Conservation (phyloP, 23 tunicate species). For the Styela clava region DNA sequence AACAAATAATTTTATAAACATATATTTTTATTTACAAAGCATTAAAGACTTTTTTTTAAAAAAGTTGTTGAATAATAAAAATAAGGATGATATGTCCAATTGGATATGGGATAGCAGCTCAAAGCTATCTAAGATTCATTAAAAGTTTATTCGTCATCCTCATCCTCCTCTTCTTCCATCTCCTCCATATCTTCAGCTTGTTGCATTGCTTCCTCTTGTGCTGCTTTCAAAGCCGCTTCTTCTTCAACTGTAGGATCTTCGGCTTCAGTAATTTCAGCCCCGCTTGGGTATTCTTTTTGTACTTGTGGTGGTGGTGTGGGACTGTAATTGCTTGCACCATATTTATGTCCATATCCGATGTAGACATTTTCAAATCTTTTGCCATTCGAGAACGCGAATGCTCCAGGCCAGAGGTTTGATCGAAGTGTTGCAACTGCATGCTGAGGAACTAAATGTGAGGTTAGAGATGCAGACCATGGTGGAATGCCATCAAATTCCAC, state of each 20-base stretch:
- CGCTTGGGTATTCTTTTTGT: conserved; percentile 89
- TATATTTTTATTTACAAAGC: background rate
- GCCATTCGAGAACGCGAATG: conserved; percentile 85
- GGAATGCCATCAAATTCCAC: conserved; percentile 87
- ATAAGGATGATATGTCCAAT: background rate
- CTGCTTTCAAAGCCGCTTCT: conserved; percentile 95
- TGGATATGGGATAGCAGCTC: conserved; percentile 1
- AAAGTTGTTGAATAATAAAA: background rate
- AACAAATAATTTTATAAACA: too few species aligned
- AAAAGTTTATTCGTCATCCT: conserved; percentile 41
- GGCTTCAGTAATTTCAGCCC: conserved; percentile 96
- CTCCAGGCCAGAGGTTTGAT: conserved; percentile 99
- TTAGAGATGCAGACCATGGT: conserved; percentile 82
- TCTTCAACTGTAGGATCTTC: conserved; percentile 99
- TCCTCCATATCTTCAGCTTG: conserved; percentile 87
- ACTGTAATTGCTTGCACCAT: conserved; percentile 90
- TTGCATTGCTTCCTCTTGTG: conserved; percentile 95
- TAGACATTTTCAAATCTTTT: conserved; percentile 93
- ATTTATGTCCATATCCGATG: conserved; percentile 96
- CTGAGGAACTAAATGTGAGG: conserved; percentile 86
- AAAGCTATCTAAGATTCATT: background rate
- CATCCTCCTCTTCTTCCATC: conserved; percentile 96
- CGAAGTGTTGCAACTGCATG: conserved; percentile 85
- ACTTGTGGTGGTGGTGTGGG: conserved; percentile 91
- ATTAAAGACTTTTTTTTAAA: too few species aligned